Percentiles rank a stretch among this genome's conserved stretches.
Conservation (phyloP, 2,888 invertebrate genomes). For the Drosophila nr. medialis region DNA sequence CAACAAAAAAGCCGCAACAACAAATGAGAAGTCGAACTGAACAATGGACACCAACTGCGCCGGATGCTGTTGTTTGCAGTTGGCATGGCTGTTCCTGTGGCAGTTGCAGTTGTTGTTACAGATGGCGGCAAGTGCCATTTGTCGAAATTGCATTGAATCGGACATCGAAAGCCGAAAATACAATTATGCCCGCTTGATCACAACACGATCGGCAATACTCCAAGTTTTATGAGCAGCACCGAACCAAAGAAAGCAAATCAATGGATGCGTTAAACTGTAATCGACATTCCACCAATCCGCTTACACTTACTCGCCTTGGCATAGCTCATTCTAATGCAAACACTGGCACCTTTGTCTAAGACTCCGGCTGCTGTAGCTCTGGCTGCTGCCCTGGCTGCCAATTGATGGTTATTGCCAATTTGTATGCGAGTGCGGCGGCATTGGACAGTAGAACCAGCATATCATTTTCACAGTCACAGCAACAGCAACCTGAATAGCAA, state of each 20-base stretch:
- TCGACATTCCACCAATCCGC: conserved; percentile 66
- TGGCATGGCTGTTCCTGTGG: conserved; percentile 10
- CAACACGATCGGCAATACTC: conserved; percentile 63
- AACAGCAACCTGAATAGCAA: conserved; percentile 26
- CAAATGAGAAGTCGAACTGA: conserved; percentile 29
- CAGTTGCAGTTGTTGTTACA: conserved; percentile 18
- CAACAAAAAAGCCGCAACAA: conserved; percentile 57
- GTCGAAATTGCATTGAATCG: conserved; percentile 62
- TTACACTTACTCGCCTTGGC: conserved; percentile 10
- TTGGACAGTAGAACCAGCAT: conserved; percentile 57
- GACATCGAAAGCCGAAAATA: conserved; percentile 69
- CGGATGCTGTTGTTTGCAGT: conserved; percentile 29
- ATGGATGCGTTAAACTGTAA: conserved; percentile 67
- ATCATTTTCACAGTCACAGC: conserved; percentile 60
- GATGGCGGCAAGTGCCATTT: conserved; percentile 66
- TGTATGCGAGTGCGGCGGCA: conserved; percentile 60
- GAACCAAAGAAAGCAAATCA: conserved; percentile 60
- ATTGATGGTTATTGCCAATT: conserved; percentile 81
- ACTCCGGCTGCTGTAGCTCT: conserved; percentile 33
- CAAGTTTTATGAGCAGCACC: conserved; percentile 21
- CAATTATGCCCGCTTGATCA: conserved; percentile 71
- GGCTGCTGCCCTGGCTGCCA: conserved; percentile 53
- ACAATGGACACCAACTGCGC: conserved; percentile 47
- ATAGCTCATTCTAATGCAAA: conserved; percentile 78
- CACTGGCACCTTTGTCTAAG: conserved; percentile 52